phyloP scores from a whole-genome alignment of 1,140 invertebrate species.

The Sarcophaga peregrina region DNA sequence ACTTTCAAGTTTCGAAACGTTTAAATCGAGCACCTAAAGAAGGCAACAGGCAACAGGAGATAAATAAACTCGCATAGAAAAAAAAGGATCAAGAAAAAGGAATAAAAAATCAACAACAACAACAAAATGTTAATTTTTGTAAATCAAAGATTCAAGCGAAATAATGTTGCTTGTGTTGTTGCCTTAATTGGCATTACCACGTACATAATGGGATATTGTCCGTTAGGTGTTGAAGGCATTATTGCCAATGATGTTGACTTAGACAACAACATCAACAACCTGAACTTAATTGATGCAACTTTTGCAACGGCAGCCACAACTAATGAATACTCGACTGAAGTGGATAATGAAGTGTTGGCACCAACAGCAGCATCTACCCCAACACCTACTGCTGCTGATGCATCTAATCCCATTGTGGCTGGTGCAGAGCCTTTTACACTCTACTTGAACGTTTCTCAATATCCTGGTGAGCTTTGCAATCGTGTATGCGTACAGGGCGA shows the following conservation, averaged over 20 bases:
- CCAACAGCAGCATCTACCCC: neutral
- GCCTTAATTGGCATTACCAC: neutral
- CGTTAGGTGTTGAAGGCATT: neutral
- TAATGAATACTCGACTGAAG: constrained; percentile 48
- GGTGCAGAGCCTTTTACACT: constrained; percentile 11
- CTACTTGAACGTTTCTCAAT: constrained; percentile 42
- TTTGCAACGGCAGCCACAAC: constrained; percentile 32
- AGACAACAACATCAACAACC: neutral
- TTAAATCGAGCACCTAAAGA: neutral
- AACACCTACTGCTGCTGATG: constrained; percentile 32
- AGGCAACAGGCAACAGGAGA: neutral
- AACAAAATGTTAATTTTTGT: neutral
- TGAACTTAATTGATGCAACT: constrained; percentile 33
- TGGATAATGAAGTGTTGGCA: constrained; percentile 22
- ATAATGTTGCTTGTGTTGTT: neutral
- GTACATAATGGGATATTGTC: neutral
- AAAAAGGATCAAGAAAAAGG: neutral
- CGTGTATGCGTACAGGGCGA: constrained; percentile 46
- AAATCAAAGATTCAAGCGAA: neutral
- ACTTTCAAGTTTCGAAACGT: neutral
- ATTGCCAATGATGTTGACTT: neutral
- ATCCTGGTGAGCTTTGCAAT: constrained; percentile 47
- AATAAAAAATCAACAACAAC: neutral
- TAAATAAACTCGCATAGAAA: too few species aligned
- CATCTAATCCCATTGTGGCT: neutral